These are phyloP conservation scores for Mesembrinibis cayennensis DNA, from an alignment of 2,113 vertebrate genomes.

Conservation along the genomic window DNA sequence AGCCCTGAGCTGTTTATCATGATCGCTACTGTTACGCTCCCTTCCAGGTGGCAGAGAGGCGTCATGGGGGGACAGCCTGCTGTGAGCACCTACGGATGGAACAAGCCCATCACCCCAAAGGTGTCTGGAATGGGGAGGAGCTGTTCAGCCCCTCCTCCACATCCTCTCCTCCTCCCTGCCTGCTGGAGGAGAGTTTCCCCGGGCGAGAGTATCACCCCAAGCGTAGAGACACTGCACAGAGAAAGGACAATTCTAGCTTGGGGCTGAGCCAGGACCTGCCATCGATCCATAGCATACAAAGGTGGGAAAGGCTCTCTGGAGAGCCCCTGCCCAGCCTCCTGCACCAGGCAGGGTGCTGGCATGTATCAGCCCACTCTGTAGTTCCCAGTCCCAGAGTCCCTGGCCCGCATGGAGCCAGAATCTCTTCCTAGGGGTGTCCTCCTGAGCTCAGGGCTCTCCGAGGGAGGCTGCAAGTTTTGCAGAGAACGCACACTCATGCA, in stretches of 20 bases:
- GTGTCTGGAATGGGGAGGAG: neutral
- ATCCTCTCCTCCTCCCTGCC: neutral
- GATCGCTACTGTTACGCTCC: neutral
- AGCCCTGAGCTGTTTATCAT: neutral
- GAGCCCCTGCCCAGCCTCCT: neutral
- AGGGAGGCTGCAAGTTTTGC: neutral
- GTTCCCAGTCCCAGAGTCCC: neutral
- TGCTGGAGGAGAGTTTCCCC: neutral
- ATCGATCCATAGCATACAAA: neutral
- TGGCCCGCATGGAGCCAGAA: neutral
- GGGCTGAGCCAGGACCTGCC: neutral
- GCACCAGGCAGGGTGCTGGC: neutral
- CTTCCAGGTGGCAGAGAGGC: neutral
- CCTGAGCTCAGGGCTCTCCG: neutral
- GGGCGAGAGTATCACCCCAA: neutral
- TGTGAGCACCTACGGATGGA: neutral
- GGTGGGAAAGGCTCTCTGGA: neutral
- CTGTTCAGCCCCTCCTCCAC: neutral
- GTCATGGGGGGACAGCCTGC: neutral
- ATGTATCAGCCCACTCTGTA: neutral
- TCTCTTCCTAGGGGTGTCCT: neutral
- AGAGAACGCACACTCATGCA: neutral
- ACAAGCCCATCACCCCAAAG: neutral
- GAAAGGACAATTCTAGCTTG: neutral
- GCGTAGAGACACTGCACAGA: neutral